Evolutionary conservation across 2,113 vertebrate genomes (phyloP).

Genomic region (Hippocampus zosterae): DNA sequence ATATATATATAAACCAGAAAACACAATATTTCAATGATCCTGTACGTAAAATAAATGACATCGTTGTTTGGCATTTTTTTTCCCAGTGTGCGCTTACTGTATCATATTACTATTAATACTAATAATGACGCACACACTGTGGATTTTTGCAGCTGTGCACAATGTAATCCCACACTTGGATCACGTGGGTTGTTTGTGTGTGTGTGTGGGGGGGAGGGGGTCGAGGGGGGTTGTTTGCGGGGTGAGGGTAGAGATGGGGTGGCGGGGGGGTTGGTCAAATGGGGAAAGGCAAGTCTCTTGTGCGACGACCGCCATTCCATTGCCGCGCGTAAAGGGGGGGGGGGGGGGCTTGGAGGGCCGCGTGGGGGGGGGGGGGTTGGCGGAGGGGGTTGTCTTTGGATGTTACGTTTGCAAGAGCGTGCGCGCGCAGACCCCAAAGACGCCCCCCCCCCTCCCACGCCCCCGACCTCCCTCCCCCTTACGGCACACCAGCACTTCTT

Average conservation of each 20-base stretch:
- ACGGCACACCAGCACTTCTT: conserved; percentile 15
- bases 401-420: conserved; percentile 19
- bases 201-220: conserved; percentile 53
- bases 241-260: neutral
- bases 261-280: conserved; percentile 65
- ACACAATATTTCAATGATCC: too few relatives aligned
- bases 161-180: conserved; percentile 3
- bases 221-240: conserved; percentile 40
- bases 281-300: conserved; percentile 66
- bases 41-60: too few relatives aligned
- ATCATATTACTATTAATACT: neutral
- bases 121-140: conserved; percentile 1
- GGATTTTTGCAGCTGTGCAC: conserved; percentile 1
- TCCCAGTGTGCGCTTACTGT: too few relatives aligned
- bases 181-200: conserved; percentile 19
- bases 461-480: neutral
- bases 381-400: conserved; percentile 32
- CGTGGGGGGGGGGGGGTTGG: conserved; percentile 15
- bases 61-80: too few relatives aligned
- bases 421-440: conserved; percentile 50
- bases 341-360: conserved; percentile 58
- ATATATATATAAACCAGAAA: too few relatives aligned
- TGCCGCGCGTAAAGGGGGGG: conserved; percentile 68
- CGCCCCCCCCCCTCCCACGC: too few relatives aligned
- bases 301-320: conserved; percentile 76